Conservation (phyloP, 1,140 invertebrate genomes). For the Lineus longissimus region DNA sequence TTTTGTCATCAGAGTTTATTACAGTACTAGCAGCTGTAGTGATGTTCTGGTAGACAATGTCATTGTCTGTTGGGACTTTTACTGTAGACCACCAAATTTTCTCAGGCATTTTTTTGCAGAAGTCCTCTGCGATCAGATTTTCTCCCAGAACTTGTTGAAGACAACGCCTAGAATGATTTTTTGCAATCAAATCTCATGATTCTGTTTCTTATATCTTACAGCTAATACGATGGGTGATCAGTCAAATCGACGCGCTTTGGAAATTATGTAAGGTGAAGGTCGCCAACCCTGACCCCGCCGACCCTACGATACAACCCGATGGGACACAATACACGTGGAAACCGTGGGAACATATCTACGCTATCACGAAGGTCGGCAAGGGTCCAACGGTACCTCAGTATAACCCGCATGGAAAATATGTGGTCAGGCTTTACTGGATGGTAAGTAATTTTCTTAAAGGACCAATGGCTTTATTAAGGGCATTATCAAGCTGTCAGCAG, state of each 20-base stretch:
- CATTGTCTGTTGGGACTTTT: too few relatives aligned
- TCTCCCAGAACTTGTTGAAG: too few relatives aligned
- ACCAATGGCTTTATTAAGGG: too few relatives aligned
- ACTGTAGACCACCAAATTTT: too few relatives aligned
- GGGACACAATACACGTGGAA: slow-evolving; percentile 43
- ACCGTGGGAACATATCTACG: slow-evolving; percentile 55
- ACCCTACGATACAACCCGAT: slow-evolving; percentile 25
- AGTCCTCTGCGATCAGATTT: too few relatives aligned
- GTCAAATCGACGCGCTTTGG: slow-evolving; percentile 51
- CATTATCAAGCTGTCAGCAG: too few relatives aligned
- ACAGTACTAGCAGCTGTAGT: too few relatives aligned
- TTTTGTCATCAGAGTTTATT: too few relatives aligned
- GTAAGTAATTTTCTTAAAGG: slow-evolving; percentile 27
- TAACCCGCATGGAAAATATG: slow-evolving; percentile 54
- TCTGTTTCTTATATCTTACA: slow-evolving; percentile 21
- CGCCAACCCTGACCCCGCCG: slow-evolving; percentile 19
- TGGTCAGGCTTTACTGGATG: slow-evolving; percentile 53
- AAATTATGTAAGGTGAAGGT: slow-evolving; percentile 34
- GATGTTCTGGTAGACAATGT: too few relatives aligned
- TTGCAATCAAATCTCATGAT: too few relatives aligned
- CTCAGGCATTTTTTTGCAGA: too few relatives aligned
- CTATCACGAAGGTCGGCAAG: slow-evolving; percentile 51
- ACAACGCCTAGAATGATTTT: too few relatives aligned
- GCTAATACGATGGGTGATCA: slow-evolving; percentile 51
- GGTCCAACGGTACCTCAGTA: slow-evolving; percentile 49